Evolutionary conservation across 2,113 vertebrate genomes (phyloP).

Genomic region (Mesembrinibis cayennensis): DNA sequence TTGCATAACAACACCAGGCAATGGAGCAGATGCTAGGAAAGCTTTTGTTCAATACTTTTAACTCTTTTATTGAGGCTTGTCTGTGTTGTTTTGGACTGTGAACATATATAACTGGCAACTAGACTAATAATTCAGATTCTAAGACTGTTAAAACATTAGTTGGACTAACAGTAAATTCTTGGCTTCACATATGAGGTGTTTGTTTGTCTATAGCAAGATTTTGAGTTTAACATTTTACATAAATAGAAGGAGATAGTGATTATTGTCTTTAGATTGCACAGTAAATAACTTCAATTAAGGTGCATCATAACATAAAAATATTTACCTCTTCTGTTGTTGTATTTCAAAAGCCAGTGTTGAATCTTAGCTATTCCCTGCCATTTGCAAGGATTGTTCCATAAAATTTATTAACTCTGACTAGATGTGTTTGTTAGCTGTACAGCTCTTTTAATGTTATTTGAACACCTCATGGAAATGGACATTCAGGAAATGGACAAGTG

Average conservation of each 20-base stretch:
- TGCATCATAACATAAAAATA: neutral
- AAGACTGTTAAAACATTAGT: neutral
- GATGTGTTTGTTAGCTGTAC: neutral
- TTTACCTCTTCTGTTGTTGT: neutral
- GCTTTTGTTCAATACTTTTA: neutral
- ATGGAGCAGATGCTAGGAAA: neutral
- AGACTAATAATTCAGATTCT: neutral
- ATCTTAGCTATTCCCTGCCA: neutral
- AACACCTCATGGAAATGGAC: neutral
- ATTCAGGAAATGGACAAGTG: neutral
- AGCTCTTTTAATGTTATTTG: neutral
- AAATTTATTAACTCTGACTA: neutral
- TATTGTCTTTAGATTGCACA: neutral
- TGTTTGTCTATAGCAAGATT: neutral
- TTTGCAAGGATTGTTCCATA: neutral
- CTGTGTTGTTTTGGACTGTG: neutral
- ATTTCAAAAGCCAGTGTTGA: neutral
- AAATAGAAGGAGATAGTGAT: neutral
- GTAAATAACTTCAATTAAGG: neutral
- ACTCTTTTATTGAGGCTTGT: accelerated
- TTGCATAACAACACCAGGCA: neutral
- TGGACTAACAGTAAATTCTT: neutral
- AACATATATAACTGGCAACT: neutral
- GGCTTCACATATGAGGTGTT: neutral
- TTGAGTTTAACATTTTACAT: neutral